phyloP scores from a whole-genome alignment of 2,888 invertebrate species.

The Netelia fuscicornis region DNA sequence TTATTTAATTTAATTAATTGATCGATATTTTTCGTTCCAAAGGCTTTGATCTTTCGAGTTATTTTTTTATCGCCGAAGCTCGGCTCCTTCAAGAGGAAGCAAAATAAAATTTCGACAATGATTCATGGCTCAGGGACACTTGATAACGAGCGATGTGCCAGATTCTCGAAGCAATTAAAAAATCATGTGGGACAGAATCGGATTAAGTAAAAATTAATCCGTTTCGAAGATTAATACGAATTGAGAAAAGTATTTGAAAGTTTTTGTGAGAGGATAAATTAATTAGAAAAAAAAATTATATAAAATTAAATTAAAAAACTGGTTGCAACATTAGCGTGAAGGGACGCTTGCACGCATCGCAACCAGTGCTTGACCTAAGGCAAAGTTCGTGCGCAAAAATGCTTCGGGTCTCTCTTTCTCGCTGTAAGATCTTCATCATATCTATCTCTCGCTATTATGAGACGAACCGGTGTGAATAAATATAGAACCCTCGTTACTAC shows the following conservation, averaged over 20 bases:
- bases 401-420: slow-evolving; percentile 54
- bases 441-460: slow-evolving; percentile 79
- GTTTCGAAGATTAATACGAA: background rate
- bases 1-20: background rate
- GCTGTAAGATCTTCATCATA: slow-evolving; percentile 12
- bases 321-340: background rate
- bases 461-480: slow-evolving; percentile 80
- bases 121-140: background rate
- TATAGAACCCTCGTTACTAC: slow-evolving; percentile 77
- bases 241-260: no score
- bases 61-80: background rate
- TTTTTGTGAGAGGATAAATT: no score
- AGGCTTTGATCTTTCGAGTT: background rate
- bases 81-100: no score
- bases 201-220: background rate
- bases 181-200: background rate
- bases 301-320: no score
- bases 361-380: slow-evolving; percentile 76
- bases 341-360: slow-evolving; percentile 21
- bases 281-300: no score
- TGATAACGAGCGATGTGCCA: background rate
- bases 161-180: background rate
- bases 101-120: background rate
- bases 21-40: background rate
- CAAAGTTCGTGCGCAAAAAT: slow-evolving; percentile 77